Base-by-base conservation (phyloP, 2,888 invertebrate species). In the Drosophila pegasa region DNA sequence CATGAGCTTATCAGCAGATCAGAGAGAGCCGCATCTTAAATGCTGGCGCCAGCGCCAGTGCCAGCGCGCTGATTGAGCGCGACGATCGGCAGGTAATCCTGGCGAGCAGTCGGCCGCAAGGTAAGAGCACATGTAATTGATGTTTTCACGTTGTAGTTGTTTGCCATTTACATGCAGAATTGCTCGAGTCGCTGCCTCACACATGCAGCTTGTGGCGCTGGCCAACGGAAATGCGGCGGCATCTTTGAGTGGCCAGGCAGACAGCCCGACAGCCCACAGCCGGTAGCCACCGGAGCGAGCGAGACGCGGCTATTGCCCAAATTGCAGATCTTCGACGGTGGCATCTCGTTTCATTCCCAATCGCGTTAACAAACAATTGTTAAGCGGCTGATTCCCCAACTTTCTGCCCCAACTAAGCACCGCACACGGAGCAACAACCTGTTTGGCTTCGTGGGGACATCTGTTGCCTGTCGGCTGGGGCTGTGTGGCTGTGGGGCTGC, bases 11-110 rank as follows among this genome's bases (percentile, higher is more conserved):
- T 92, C 92, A 90, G 86, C 63, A 91, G 89, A 91, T 92, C 91
- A 91, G 87, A 92, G 89, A 88, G 79, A 72, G 86, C 92, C 92
- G 92, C 92, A 92, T 92, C 92, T 91, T 90, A 91, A 92, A 90
- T 87, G 90, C 90, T 92, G 92, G 92, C 92, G 92, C 92, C 92
- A 92, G 81, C 81, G 81, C 84, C 84, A 92, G 79, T 75, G 79
- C 83, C 83, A 84, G 90, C 87, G 89, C 89, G 89, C 90, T 89
- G 90, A 90, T 90, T 90, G 90, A 90, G 87, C 87, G 81, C 85
- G 75, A 83, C 83, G 82, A 78, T 85, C 82, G 76, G 76, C 78
- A 82, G 78, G 71, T 77, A 71, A 82, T 79, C 81, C 83, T 83
- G 75, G 56, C 58, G 48, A 79, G 69, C 54, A 64, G 54, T 50